Conservation (phyloP, 2,888 invertebrate species). For the Sthenelais limicola region DNA sequence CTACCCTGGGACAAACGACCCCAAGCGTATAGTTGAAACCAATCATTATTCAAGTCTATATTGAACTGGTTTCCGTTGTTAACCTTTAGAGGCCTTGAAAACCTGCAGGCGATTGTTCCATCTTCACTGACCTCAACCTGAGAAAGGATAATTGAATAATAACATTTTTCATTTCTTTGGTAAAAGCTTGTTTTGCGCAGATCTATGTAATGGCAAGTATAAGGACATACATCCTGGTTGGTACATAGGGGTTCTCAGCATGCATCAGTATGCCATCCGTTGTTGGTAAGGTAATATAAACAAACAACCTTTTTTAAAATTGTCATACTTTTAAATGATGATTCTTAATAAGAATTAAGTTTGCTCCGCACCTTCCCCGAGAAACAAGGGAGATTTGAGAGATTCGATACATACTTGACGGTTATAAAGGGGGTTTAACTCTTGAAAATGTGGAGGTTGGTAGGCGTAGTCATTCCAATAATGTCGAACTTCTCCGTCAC, state of each 20-base stretch:
- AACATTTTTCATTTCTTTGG: no score
- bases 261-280: no score
- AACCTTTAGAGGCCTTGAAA: conserved; percentile 50
- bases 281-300: no score
- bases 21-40: conserved; percentile 55
- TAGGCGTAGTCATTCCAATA: conserved; percentile 49
- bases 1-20: conserved; percentile 48
- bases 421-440: conserved; percentile 37
- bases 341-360: no score
- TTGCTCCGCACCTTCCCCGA: no score
- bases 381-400: background rate
- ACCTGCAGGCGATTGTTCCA: conserved; percentile 49
- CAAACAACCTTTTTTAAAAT: no score
- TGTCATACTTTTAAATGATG: no score
- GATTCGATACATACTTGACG: conserved; percentile 27
- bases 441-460: conserved; percentile 41
- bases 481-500: conserved; percentile 40
- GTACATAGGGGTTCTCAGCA: no score
- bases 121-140: conserved; percentile 40
- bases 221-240: no score
- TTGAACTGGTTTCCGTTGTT: conserved; percentile 41
- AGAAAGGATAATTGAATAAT: background rate
- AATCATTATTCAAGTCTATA: conserved; percentile 52
- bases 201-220: no score
- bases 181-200: no score